Base-by-base conservation (phyloP, 2,113 vertebrate species). In the Pithys albifrons region DNA sequence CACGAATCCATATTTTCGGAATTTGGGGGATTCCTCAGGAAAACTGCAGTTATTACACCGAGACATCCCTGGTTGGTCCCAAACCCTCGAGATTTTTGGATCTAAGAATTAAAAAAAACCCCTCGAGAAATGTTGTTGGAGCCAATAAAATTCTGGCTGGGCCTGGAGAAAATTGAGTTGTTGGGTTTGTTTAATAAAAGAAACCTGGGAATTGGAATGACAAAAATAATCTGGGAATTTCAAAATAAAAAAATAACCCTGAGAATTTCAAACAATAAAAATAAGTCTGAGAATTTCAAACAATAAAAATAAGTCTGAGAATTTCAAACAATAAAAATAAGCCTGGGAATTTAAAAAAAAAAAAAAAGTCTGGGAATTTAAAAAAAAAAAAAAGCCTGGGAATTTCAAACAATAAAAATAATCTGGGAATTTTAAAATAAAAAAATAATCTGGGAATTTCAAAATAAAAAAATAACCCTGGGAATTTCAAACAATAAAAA, bases 1-100 rank as follows among this genome's bases (percentile, higher is more conserved):
- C 0, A 1, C 55, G 67, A 33, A 89, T 20, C 3, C 8, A 0
- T 29, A 16, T 35, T 73, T 41, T 73, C 37, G 17, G 24, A 25
- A 43, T 70, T 52, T 35, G 19, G 48, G 59, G 61, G 52, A 3
- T 10, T 89, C 77, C 62, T 52, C 1, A 4, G 31, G 69, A 45
- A 80, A 64, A 37, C 5, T 24, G 12, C 4, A 5, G 49, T 45
- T 33, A 9, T 65, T 64, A 39, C 29, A 9, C 27, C 24, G 54
- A 23, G 13, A 35, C 2, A 16, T 51, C 65, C 57, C 28, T 10
- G 8, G 39, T 73, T 58, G 1, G 12, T 48, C 43, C 31, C 4
- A 33, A 29, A 18, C 2, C 23, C 12, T 4, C 0, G 6, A 39
- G 49, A 0, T 74, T 91, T 88, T 58, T 8, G 39, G 19, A 76